Evolutionary conservation across 2,797 vertebrate genomes (phyloP).

Genomic region (Myotis findleyi): DNA sequence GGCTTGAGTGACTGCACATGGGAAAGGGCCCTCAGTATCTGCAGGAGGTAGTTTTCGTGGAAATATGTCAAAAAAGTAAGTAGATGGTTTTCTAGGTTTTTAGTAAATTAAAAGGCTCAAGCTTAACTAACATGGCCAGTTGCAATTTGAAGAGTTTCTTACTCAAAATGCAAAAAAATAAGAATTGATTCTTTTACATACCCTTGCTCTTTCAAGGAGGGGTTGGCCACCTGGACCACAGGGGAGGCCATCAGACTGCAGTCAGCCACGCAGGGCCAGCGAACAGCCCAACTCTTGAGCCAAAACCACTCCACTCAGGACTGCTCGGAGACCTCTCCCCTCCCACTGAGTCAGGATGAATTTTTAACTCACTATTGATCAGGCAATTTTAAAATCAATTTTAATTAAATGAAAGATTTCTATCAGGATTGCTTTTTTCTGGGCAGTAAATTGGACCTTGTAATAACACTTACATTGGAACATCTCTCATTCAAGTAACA

Average conservation of each 20-base stretch:
- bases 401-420: conserved; percentile 92
- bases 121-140: neutral
- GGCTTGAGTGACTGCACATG: neutral
- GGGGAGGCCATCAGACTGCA: conserved; percentile 74
- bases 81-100: neutral
- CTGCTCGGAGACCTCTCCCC: conserved; percentile 81
- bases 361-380: conserved; percentile 91
- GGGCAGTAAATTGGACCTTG: conserved; percentile 85
- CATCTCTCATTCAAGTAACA: conserved; percentile 79
- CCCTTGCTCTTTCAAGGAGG: conserved; percentile 60
- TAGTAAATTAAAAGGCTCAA: conserved; percentile 10
- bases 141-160: conserved; percentile 55
- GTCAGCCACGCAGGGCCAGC: conserved; percentile 61
- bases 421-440: conserved; percentile 88
- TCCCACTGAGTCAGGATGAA: conserved; percentile 86
- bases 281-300: conserved; percentile 72
- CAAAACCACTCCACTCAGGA: conserved; percentile 81
- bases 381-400: conserved; percentile 91
- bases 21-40: neutral
- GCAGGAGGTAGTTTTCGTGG: neutral
- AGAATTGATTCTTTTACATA: conserved; percentile 66
- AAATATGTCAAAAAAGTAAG: neutral
- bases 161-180: conserved; percentile 50
- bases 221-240: conserved; percentile 76
- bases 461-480: conserved; percentile 82